Percentiles rank a stretch among this genome's conserved stretches.
phyloP scores from a whole-genome alignment of 2,888 invertebrate species.

The Drosophila barbarae region DNA sequence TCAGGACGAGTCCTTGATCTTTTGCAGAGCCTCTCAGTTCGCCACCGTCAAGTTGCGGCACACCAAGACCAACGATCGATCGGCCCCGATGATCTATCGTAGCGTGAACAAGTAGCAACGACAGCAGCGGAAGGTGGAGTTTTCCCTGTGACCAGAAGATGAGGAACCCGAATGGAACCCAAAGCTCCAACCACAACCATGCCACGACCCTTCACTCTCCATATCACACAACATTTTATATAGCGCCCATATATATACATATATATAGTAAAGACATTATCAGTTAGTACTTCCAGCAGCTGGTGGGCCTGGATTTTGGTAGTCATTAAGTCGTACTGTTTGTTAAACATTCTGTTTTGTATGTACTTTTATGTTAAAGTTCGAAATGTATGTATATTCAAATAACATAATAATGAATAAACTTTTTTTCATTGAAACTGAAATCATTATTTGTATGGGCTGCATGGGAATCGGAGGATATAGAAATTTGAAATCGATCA shows the following conservation, averaged over 20 bases:
- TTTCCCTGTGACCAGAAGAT: slow-evolving; percentile 49
- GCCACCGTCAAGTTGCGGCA: slow-evolving; percentile 93
- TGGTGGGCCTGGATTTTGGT: slow-evolving; percentile 59
- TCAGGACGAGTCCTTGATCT: slow-evolving; percentile 46
- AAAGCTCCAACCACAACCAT: slow-evolving; percentile 40
- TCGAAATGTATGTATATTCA: slow-evolving; percentile 56
- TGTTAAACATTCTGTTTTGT: slow-evolving; percentile 58
- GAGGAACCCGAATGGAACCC: slow-evolving; percentile 8
- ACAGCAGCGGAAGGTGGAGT: slow-evolving; percentile 71
- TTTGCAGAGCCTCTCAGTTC: slow-evolving; percentile 89
- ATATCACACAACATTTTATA: slow-evolving; percentile 24
- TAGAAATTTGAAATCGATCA: background rate
- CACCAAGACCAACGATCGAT: slow-evolving; percentile 92
- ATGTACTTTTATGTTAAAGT: slow-evolving; percentile 56
- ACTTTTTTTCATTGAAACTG: slow-evolving; percentile 25
- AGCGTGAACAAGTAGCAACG: slow-evolving; percentile 75
- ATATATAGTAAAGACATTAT: slow-evolving; percentile 18
- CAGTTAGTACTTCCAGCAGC: slow-evolving; percentile 44
- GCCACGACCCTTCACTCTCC: slow-evolving; percentile 3
- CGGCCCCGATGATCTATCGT: slow-evolving; percentile 85
- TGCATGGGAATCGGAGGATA: background rate
- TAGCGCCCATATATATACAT: slow-evolving; percentile 14
- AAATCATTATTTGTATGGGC: background rate
- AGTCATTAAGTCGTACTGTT: slow-evolving; percentile 73
- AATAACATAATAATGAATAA: slow-evolving; percentile 52